Percentiles rank a stretch among this genome's conserved stretches.
phyloP scores from a whole-genome alignment of 2,113 vertebrate species.

The Tenebrosternarchus preto region DNA sequence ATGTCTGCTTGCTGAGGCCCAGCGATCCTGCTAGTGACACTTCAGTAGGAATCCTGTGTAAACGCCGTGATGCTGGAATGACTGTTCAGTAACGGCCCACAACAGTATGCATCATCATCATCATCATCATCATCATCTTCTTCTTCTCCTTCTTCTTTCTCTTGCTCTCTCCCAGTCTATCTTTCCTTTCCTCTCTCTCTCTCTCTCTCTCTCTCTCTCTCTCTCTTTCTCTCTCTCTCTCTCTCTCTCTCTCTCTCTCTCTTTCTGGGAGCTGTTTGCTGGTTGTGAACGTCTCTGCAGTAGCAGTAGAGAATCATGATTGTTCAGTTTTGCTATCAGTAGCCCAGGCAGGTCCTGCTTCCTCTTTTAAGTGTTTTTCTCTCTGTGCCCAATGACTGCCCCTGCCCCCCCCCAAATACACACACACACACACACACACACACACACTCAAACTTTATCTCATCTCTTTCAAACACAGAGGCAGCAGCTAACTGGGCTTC shows the following conservation, averaged over 20 bases:
- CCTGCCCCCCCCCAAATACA: conserved; percentile 43
- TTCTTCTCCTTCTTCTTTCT: no score
- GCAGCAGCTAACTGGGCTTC: conserved; percentile 51
- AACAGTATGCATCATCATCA: no score
- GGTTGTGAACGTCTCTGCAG: conserved; percentile 68
- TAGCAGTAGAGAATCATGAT: conserved; percentile 55
- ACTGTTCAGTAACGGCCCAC: no score
- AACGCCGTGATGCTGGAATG: no score
- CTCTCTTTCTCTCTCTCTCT: conserved; percentile 10
- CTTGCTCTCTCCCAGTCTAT: not conserved
- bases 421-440: no score
- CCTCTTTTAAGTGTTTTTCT: conserved; percentile 65
- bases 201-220: conserved; percentile 1
- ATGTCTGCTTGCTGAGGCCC: not conserved
- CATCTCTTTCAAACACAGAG: conserved; percentile 33
- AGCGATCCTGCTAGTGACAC: not conserved
- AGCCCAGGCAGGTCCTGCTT: conserved; percentile 61
- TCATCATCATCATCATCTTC: no score
- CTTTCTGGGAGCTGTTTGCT: conserved; percentile 64
- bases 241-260: not conserved
- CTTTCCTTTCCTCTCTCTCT: conserved; percentile 54
- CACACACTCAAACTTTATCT: conserved; percentile 49
- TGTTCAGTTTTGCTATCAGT: conserved; percentile 67
- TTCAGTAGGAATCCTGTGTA: no score
- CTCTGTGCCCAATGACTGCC: conserved; percentile 21